Conservation (phyloP, 2,797 vertebrate genomes). For the Oophaga sylvatica region DNA sequence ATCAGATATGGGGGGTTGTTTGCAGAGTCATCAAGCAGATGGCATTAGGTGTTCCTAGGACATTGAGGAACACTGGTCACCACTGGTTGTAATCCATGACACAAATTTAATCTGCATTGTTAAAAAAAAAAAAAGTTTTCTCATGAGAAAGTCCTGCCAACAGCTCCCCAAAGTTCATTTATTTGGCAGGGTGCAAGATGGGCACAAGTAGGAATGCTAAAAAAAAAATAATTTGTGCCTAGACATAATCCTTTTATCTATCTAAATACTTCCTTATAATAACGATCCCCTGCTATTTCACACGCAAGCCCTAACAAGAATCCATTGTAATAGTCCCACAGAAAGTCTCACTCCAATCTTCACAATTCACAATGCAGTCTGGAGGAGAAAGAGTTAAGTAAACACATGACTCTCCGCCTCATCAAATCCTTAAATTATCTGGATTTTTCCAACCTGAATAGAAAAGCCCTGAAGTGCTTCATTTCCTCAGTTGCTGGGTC, state of each 20-base stretch:
- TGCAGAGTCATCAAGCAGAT: too few relatives aligned
- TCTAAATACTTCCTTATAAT: neutral
- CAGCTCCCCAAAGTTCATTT: too few relatives aligned
- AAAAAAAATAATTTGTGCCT: neutral
- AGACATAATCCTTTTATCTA: neutral
- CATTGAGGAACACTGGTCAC: too few relatives aligned
- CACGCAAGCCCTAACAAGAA: constrained; percentile 2
- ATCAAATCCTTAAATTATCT: constrained; percentile 14
- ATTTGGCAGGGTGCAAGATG: too few relatives aligned
- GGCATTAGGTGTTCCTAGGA: too few relatives aligned
- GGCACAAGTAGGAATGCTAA: too few relatives aligned
- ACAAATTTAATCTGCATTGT: too few relatives aligned
- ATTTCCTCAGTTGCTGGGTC: constrained; percentile 36
- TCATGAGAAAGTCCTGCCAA: too few relatives aligned
- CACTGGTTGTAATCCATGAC: too few relatives aligned
- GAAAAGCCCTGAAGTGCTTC: constrained; percentile 16
- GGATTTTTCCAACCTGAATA: constrained; percentile 27
- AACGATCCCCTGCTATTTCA: constrained; percentile 9
- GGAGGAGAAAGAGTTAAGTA: neutral
- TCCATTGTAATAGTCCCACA: neutral
- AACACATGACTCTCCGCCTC: constrained; percentile 14
- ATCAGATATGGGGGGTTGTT: too few relatives aligned
- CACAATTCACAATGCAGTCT: neutral
- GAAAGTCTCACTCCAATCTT: neutral
- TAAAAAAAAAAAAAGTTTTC: too few relatives aligned